A percentile compares a stretch with the other conserved stretches of the same genome.
These are phyloP conservation scores for Hirudinaria manillensis DNA, from an alignment of 2,888 invertebrate genomes.

Conservation along the genomic window DNA sequence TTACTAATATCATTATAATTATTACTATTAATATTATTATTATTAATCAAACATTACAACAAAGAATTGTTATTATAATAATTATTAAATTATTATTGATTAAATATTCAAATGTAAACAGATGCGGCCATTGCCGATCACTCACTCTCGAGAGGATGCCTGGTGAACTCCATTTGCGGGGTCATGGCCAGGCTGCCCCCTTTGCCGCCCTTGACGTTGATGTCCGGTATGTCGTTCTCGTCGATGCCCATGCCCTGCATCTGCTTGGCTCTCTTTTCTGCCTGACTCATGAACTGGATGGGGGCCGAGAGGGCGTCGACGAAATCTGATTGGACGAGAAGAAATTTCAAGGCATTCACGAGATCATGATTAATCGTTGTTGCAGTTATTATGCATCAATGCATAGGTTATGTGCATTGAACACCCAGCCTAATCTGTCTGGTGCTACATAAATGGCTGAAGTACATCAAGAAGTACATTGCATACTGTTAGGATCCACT, in stretches of 20 bases:
- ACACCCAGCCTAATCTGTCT: background rate
- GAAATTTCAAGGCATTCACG: background rate
- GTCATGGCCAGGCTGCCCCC: background rate
- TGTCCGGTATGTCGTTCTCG: slow-evolving; percentile 49
- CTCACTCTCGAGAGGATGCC: background rate
- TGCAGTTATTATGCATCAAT: background rate
- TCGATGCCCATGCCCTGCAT: slow-evolving; percentile 84
- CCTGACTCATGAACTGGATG: slow-evolving; percentile 64
- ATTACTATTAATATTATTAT: background rate
- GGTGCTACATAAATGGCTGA: too few relatives aligned
- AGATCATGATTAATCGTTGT: background rate
- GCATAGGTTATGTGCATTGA: background rate
- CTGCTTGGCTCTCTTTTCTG: slow-evolving; percentile 67
- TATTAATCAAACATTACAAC: too few relatives aligned
- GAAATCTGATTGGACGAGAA: slow-evolving; percentile 60
- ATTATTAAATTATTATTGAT: too few relatives aligned
- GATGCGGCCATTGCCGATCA: background rate
- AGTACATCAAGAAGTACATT: too few relatives aligned
- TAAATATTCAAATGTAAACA: background rate
- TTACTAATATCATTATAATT: slow-evolving; percentile 20
- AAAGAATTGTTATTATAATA: too few relatives aligned
- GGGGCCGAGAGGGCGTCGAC: slow-evolving; percentile 97
- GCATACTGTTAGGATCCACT: too few relatives aligned
- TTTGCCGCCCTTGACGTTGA: slow-evolving; percentile 13
- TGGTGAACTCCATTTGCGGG: background rate